Evolutionary conservation across 1,140 invertebrate genomes (phyloP).

Genomic region (Caenorhabditis brenneri): DNA sequence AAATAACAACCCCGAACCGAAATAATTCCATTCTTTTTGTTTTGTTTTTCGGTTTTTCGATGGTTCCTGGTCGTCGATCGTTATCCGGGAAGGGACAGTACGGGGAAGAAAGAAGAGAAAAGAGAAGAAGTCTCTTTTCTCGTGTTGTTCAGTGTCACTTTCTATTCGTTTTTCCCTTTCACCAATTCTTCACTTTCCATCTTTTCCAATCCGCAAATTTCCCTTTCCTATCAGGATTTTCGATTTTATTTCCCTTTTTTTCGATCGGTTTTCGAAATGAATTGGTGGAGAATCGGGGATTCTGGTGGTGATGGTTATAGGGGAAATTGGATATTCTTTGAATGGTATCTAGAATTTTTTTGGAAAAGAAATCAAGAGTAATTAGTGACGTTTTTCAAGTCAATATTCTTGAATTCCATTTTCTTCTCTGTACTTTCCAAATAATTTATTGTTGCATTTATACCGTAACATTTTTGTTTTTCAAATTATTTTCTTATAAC

Average conservation of each 20-base stretch:
- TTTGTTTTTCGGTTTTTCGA: not conserved
- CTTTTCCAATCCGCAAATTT: conserved; percentile 2
- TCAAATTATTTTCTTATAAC: no score
- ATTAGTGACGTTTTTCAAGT: no score
- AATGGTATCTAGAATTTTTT: not conserved
- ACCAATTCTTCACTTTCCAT: conserved; percentile 39
- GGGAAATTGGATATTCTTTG: not conserved
- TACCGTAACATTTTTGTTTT: no score
- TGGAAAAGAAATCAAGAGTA: no score
- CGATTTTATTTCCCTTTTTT: conserved; percentile 6
- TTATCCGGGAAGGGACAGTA: conserved; percentile 1
- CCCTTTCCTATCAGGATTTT: conserved; percentile 40
- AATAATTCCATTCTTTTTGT: conserved; percentile 18
- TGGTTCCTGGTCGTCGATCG: conserved; percentile 18
- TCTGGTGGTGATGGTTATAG: not conserved
- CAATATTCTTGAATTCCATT: no score
- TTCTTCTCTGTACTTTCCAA: no score
- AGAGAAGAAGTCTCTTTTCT: not conserved
- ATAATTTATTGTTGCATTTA: no score
- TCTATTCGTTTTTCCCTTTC: conserved; percentile 1
- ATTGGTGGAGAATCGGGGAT: not conserved
- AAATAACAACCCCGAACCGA: not conserved
- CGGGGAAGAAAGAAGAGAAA: not conserved
- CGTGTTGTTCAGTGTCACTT: conserved; percentile 12
- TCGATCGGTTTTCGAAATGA: not conserved